Percentiles rank a stretch among this genome's conserved stretches.
These are phyloP conservation scores for Myrmophylax atrothorax DNA, from an alignment of 2,113 vertebrate genomes.

Conservation along the genomic window DNA sequence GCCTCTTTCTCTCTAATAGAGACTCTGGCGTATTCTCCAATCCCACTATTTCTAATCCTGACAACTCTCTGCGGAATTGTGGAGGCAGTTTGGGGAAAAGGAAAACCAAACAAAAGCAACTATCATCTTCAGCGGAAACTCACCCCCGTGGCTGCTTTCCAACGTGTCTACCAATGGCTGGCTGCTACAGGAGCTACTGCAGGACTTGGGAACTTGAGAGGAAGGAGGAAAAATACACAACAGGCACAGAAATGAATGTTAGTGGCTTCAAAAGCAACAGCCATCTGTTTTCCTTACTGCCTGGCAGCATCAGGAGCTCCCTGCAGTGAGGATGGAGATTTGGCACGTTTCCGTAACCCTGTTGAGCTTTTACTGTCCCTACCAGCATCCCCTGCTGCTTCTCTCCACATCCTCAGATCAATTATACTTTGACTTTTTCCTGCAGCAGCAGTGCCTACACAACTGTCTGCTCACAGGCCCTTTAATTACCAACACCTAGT, in stretches of 20 bases:
- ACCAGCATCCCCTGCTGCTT: slow-evolving; percentile 17
- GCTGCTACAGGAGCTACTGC: not conserved
- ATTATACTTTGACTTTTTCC: slow-evolving; percentile 11
- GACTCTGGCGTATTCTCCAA: not conserved
- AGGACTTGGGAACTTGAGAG: not conserved
- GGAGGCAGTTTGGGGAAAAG: slow-evolving; percentile 3
- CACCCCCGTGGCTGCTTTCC: slow-evolving; percentile 30
- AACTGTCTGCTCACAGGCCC: not conserved
- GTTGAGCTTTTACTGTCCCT: slow-evolving; percentile 25
- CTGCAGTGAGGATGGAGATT: slow-evolving; percentile 26
- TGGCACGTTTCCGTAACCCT: slow-evolving; percentile 8
- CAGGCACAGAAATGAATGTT: not conserved
- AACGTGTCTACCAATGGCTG: not conserved
- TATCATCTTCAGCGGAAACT: slow-evolving; percentile 36
- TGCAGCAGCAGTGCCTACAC: not conserved
- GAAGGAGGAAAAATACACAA: slow-evolving; percentile 28
- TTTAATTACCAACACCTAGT: not conserved
- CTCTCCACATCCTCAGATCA: not conserved
- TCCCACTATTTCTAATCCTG: slow-evolving; percentile 10
- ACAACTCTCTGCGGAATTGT: slow-evolving; percentile 3
- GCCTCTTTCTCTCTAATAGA: slow-evolving; percentile 3
- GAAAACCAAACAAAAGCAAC: slow-evolving; percentile 44
- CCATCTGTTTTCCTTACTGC: slow-evolving; percentile 57
- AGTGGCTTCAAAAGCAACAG: slow-evolving; percentile 35
- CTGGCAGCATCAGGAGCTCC: slow-evolving; percentile 30